Evolutionary conservation across 2,113 vertebrate species (phyloP).

Genomic region (Aspidoscelis tigris): DNA sequence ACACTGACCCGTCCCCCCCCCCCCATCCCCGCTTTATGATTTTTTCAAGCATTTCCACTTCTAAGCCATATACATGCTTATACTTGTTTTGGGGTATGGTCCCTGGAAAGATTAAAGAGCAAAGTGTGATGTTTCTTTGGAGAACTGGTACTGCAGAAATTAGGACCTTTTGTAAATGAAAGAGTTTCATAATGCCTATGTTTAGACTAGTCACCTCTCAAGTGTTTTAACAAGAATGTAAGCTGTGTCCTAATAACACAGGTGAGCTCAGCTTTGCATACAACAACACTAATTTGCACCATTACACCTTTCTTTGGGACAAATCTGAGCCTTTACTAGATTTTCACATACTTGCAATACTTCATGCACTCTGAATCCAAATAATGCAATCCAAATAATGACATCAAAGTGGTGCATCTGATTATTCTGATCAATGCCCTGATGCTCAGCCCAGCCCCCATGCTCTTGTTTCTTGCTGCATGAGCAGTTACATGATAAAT

Average conservation of each 20-base stretch:
- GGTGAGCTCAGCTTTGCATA: background rate
- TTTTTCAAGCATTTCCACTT: conserved; percentile 72
- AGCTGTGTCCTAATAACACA: background rate
- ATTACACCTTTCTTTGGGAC: background rate
- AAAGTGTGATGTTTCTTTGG: background rate
- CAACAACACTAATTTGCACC: background rate
- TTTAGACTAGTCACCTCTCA: background rate
- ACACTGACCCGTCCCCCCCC: conserved; percentile 75
- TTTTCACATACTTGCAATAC: background rate
- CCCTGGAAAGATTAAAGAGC: conserved; percentile 53
- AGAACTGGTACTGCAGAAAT: conserved; percentile 28
- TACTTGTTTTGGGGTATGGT: conserved; percentile 44
- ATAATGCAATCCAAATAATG: background rate
- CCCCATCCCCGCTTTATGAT: conserved; percentile 55
- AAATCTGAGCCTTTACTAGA: background rate
- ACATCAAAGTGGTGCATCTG: background rate
- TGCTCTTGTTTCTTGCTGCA: background rate
- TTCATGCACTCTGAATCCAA: background rate
- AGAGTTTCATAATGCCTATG: background rate
- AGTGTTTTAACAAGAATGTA: background rate
- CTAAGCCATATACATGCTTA: conserved; percentile 45
- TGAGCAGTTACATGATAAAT: background rate
- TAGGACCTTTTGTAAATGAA: background rate
- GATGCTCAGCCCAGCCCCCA: background rate
- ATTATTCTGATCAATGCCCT: background rate